A percentile compares a stretch with the other conserved stretches of the same genome.
phyloP scores from a whole-genome alignment of 1,140 invertebrate species.

The Drosophila willistoni region DNA sequence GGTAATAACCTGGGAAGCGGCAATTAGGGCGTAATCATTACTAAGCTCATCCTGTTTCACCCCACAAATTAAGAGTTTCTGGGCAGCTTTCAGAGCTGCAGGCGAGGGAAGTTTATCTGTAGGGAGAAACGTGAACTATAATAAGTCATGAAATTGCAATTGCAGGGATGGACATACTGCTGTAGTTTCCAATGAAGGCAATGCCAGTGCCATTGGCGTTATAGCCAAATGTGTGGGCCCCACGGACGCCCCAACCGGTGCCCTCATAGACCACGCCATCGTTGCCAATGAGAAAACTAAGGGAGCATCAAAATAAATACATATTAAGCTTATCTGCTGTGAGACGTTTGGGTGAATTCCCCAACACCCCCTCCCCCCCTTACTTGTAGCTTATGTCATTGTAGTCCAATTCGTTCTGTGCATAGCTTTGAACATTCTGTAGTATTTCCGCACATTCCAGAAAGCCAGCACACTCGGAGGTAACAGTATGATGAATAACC shows the following conservation, averaged over 20 bases:
- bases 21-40: constrained; percentile 86
- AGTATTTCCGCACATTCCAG: constrained; percentile 81
- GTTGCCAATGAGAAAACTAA: constrained; percentile 90
- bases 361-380: background rate
- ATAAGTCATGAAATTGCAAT: background rate
- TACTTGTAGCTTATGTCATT: constrained; percentile 80
- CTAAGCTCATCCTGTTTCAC: constrained; percentile 85
- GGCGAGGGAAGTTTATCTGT: constrained; percentile 85
- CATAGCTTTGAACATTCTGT: constrained; percentile 71
- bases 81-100: constrained; percentile 85
- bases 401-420: constrained; percentile 64
- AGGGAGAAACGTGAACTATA: background rate
- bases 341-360: too few relatives aligned
- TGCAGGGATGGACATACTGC: constrained; percentile 78
- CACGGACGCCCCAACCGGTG: constrained; percentile 88
- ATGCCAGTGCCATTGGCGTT: constrained; percentile 88
- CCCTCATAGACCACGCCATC: constrained; percentile 92
- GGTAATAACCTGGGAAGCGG: constrained; percentile 85
- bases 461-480: constrained; percentile 84
- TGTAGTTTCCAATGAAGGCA: constrained; percentile 89
- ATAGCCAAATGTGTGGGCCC: constrained; percentile 88
- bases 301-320: background rate
- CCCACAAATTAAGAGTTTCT: constrained; percentile 86
- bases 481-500: constrained; percentile 89
- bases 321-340: background rate